Conservation (phyloP, 2,797 vertebrate genomes). For the Sebastes ruberrimus region DNA sequence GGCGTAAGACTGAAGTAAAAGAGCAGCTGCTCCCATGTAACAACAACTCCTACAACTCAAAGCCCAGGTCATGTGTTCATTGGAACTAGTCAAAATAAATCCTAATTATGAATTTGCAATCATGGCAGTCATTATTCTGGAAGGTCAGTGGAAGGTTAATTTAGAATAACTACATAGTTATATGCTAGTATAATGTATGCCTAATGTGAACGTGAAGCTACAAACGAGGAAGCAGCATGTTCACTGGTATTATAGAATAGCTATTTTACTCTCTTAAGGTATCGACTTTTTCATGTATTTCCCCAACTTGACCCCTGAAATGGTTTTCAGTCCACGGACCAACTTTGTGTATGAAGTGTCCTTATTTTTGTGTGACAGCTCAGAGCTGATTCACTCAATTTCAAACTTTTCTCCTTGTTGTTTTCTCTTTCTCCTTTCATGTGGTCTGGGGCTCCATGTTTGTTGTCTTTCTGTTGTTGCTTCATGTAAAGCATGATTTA, state of each 20-base stretch:
- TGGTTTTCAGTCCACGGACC: not conserved
- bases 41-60: not conserved
- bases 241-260: not conserved
- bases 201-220: not conserved
- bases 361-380: not conserved
- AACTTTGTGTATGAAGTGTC: not conserved
- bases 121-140: not conserved
- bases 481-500: not conserved
- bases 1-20: not conserved
- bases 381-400: not conserved
- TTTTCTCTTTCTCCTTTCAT: not conserved
- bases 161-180: not conserved
- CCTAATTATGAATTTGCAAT: not conserved
- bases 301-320: not conserved
- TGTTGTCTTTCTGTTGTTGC: not conserved
- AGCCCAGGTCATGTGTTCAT: not conserved
- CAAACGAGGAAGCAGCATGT: not conserved
- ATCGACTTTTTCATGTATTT: not conserved
- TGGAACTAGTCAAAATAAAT: not conserved
- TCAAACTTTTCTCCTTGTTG: not conserved
- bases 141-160: not conserved
- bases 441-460: not conserved
- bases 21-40: conserved; percentile 22
- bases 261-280: not conserved
- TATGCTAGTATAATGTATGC: not conserved